Evolutionary conservation across 2,797 vertebrate species (phyloP), one percentile per base, ranked within the genome.

Genomic region (Phalanger gymnotis): DNA sequence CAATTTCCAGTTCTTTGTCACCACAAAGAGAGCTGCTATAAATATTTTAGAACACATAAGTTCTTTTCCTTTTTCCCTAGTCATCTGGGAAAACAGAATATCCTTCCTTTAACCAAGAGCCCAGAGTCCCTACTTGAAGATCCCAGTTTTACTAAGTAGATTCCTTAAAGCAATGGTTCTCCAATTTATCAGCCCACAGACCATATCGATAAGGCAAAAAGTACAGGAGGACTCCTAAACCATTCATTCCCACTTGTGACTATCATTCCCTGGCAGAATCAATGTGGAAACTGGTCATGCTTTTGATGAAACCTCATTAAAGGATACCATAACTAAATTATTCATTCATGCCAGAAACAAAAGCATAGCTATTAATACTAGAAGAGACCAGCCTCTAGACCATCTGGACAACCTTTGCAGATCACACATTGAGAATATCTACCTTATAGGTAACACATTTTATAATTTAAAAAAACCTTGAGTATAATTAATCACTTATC

Each of bases 211-310:
- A 96, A 95, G 25, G 19, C 61, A 51, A 95, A 93, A 95, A 51
- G 27, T 55, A 94, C n/a, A 40, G 10, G 58, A 95, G 91, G n/a
- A 10, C 11, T 91, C 31, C n/a, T 58, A 91, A 57, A 91, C 30
- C 28, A 25, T 12, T 16, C 28, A 94, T 92, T 87, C 30, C 19
- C 94, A 14, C 22, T 81, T 81, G 22, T 27, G 40, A 47, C 47
- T 96, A 40, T 81, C 93, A 87, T 55, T 6, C 91, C 61, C 93
- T 55, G 92, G 91, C 16, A 90, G 95, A 90, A 93, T 91, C 87
- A 93, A 54, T 14, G 53, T 16, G 19, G 54, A 94, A 19, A 94
- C 22, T 51, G 9, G 22, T 87, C 27, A 7, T 93, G 30, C 40
- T 94, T 87, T 92, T 96, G 22, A 47, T 30, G 53, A 12, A n/a